These are phyloP conservation scores for Percopsis omiscomaycus DNA, from an alignment of 2,797 vertebrate genomes.

Conservation along the genomic window DNA sequence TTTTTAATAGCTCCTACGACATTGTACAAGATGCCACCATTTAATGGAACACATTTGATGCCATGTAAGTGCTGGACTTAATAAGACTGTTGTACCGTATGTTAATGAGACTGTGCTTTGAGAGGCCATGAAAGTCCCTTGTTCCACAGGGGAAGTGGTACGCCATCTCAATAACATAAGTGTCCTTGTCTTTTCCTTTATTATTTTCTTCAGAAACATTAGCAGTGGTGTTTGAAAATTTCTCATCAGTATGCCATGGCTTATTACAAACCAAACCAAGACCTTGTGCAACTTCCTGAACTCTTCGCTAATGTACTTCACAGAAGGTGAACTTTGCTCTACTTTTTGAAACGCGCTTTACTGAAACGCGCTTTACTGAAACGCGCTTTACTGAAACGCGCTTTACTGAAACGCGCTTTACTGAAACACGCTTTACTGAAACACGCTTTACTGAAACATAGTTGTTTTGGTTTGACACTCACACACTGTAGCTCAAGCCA, in stretches of 20 bases:
- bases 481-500: too few relatives aligned
- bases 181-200: slow-evolving; percentile 23
- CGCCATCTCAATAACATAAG: slow-evolving; percentile 42
- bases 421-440: too few relatives aligned
- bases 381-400: too few relatives aligned
- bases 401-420: too few relatives aligned
- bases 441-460: too few relatives aligned
- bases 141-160: slow-evolving; percentile 54
- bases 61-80: slow-evolving; percentile 72
- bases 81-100: slow-evolving; percentile 69
- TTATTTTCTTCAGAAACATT: slow-evolving; percentile 4
- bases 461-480: too few relatives aligned
- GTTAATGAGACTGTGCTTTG: slow-evolving; percentile 75
- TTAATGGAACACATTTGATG: slow-evolving; percentile 75
- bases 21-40: slow-evolving; percentile 72
- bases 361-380: too few relatives aligned
- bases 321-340: too few relatives aligned
- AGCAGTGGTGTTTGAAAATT: neutral
- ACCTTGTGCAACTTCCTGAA: too few relatives aligned
- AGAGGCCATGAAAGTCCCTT: slow-evolving; percentile 47
- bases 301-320: too few relatives aligned
- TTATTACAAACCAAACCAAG: too few relatives aligned
- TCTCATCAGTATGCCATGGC: slow-evolving; percentile 7
- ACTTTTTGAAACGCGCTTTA: too few relatives aligned
- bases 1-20: slow-evolving; percentile 68